Evolutionary conservation across 2,888 invertebrate genomes (phyloP), one percentile per base, ranked within the genome.

Genomic region (Pollenia angustigena): DNA sequence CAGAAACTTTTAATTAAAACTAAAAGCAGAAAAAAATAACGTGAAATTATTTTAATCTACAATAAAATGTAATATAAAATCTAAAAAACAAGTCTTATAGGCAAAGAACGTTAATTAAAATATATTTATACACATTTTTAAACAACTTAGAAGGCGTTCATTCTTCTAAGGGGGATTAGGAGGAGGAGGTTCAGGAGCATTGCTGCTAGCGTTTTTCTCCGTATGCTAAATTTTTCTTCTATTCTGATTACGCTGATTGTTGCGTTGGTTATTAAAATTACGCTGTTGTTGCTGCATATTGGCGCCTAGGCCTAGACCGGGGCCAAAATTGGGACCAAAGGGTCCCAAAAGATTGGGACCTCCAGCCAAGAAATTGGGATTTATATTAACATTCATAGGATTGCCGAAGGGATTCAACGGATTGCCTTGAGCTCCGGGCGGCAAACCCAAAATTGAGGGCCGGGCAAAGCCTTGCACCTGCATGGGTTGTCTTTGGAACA

Each of bases 401-500:
- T 87, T 87, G 14, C 56, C 88, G 68, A 91, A 91, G 3, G 91
- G 91, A 89, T 90, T 91, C 42, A 90, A 89, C 1, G 89, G 90
- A 88, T 90, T 92, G 58, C 81, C 88, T 62, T 79, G 89, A 14
- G 83, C 79, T 52, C 87, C 94, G 44, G 95, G 95, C 58, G 95
- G 94, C 90, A 95, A 94, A 12, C 95, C 95, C 88, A 95, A 92
- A 44, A 95, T 90, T 0, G 95, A 95, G 0, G 95, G 95, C 4
- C 89, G 94, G 90, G 84, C 94, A 87, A 91, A 90, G 11, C 85
- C 91, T 94, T 90, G 69, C 42, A 89, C 85, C 79, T 78, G 82
- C 58, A 85, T 85, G 4, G 88, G 81, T 1, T 87, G 84, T 93
- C 92, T 86, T 71, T 83, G 89, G 93, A 94, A 93, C 94, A 93